Evolutionary conservation across 2,888 invertebrate species (phyloP), one percentile per base, ranked within the genome.

Genomic region (Stratiomys singularior): DNA sequence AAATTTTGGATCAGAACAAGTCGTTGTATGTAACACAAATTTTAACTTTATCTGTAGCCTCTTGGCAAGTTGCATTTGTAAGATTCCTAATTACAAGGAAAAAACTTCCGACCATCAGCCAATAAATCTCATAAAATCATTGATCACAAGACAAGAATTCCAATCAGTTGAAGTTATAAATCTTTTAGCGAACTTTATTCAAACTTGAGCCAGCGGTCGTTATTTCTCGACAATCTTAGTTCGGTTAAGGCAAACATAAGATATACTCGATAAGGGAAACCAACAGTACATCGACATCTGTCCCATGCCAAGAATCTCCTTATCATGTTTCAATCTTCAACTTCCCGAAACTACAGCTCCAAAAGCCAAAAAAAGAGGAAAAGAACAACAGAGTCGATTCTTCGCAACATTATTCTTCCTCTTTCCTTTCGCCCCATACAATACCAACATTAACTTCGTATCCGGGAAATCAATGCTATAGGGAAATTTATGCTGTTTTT

Each of bases 401-500:
- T 52, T 21, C 11, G 64, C n/a, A 1, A 69, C 37, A 56, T 71
- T 71, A 56, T 28, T 1, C n/a, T 23, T 37, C 28, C 23, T 21
- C 21, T 13, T 64, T 63, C 27, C 9, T 46, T 11, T 7, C 1
- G 11, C 64, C 21, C 64, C 46, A 47, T 15, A 37, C 60, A 60
- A 74, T 52, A 15, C 64, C 58, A 47, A 78, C 78, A 79, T 79
- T 79, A 79, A 67, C 69, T 77, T 77, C 30, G 77, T 79, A 76
- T 79, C 76, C 76, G 77, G 78, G 66, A 79, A 77, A 79, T 80
- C 80, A 79, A 79, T 78, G 78, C 80, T 79, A 76, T 76, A 64
- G 79, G 79, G 79, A 81, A 82, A 82, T 82, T 82, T 82, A 82
- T 82, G 81, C 79, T 80, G 78, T 81, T 82, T 82, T 82, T 82